Evolutionary conservation across 1,140 invertebrate genomes (phyloP).

Genomic region (Lycorma delicatula): DNA sequence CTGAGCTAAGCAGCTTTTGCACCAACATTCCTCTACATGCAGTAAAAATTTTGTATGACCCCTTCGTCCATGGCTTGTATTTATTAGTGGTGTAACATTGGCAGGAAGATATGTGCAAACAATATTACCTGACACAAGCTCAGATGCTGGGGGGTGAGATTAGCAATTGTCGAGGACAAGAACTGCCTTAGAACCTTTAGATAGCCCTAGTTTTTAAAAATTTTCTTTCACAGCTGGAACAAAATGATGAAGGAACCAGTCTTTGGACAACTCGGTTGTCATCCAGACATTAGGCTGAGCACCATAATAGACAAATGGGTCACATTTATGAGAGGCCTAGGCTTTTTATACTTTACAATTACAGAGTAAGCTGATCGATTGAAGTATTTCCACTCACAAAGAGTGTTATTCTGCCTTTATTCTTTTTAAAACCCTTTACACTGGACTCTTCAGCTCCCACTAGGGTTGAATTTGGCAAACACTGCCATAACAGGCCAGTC

Average conservation of each 20-base stretch:
- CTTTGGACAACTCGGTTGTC: too few species aligned
- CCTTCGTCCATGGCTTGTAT: constrained; percentile 41
- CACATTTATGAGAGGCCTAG: constrained; percentile 41
- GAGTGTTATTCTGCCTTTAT: constrained; percentile 10
- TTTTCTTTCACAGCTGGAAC: constrained; percentile 13
- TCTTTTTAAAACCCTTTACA: constrained; percentile 13
- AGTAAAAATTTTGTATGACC: constrained; percentile 35
- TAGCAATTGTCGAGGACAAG: constrained; percentile 35
- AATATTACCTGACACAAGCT: constrained; percentile 21
- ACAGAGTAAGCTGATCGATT: constrained; percentile 30
- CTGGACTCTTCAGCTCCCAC: neutral
- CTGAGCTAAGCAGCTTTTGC: neutral
- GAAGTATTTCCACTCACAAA: constrained; percentile 8
- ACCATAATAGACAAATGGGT: too few species aligned
- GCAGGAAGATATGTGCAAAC: constrained; percentile 34
- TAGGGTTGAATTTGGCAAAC: constrained; percentile 2
- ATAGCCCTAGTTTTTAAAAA: constrained; percentile 10
- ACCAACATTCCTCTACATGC: constrained; percentile 21
- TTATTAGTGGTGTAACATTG: constrained; percentile 38
- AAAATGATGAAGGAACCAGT: constrained; percentile 20
- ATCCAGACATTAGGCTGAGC: too few species aligned
- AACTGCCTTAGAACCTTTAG: constrained; percentile 27
- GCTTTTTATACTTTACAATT: constrained; percentile 40
- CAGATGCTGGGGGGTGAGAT: constrained; percentile 19
- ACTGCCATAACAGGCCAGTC: constrained; percentile 5